These are phyloP conservation scores for Hyperoodon ampullatus DNA, from an alignment of 2,113 vertebrate species.

Conservation along the genomic window DNA sequence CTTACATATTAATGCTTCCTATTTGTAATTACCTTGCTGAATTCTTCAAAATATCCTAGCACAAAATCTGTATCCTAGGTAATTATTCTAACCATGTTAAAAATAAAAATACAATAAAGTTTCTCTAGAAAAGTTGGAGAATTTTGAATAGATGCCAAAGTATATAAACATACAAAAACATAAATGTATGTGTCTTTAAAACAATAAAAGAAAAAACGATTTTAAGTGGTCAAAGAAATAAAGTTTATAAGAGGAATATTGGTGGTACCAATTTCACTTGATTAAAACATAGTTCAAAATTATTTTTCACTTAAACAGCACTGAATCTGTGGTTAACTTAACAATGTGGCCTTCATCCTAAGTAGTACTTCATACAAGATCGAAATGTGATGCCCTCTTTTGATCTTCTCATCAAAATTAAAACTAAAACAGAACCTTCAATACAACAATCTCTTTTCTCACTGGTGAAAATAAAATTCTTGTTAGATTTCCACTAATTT, in stretches of 20 bases:
- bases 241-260: neutral
- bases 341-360: neutral
- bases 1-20: neutral
- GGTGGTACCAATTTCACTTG: neutral
- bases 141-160: neutral
- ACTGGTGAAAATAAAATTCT: neutral
- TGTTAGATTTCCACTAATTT: neutral
- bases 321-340: neutral
- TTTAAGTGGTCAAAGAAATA: neutral
- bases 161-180: neutral
- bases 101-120: slow-evolving; percentile 18
- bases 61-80: neutral
- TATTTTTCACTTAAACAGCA: neutral
- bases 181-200: neutral
- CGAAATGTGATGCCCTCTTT: neutral
- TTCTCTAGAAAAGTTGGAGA: neutral
- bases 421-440: slow-evolving; percentile 10
- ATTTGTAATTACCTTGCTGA: neutral
- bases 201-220: neutral
- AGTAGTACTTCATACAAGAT: neutral
- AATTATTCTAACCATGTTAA: neutral
- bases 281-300: neutral
- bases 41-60: slow-evolving; percentile 8
- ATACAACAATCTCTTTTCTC: slow-evolving; percentile 9
- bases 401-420: neutral